These are phyloP conservation scores for Heliconius cydno DNA, from an alignment of 2,888 invertebrate species.

Conservation along the genomic window DNA sequence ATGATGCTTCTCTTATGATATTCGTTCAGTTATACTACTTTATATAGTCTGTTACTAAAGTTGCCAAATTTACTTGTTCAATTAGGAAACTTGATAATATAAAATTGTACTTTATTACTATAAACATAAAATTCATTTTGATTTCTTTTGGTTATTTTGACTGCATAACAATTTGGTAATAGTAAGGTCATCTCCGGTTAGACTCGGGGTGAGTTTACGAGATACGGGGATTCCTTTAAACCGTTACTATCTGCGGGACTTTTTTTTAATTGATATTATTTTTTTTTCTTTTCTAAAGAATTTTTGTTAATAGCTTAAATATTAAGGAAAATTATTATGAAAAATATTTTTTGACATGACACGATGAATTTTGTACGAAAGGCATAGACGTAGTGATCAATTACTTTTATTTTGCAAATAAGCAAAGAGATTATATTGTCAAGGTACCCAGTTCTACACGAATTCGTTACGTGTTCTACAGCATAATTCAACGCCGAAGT, in stretches of 20 bases:
- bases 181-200: constrained; percentile 20
- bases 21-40: background rate
- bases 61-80: background rate
- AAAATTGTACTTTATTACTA: background rate
- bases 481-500: too few relatives aligned
- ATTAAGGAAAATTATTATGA: too few relatives aligned
- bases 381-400: too few relatives aligned
- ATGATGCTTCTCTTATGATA: constrained; percentile 16
- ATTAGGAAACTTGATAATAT: background rate
- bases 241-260: constrained; percentile 10
- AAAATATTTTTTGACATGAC: too few relatives aligned
- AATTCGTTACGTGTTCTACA: too few relatives aligned
- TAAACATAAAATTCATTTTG: background rate
- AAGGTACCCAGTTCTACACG: too few relatives aligned
- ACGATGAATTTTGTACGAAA: too few relatives aligned
- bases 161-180: background rate
- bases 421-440: too few relatives aligned
- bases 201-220: background rate
- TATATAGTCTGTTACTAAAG: constrained; percentile 11
- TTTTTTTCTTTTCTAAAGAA: background rate
- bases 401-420: too few relatives aligned
- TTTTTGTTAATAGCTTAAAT: background rate
- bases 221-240: constrained; percentile 23
- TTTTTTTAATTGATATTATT: background rate
- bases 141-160: background rate